phyloP scores from a whole-genome alignment of 2,113 vertebrate genomes.

The Eulemur rufifrons region DNA sequence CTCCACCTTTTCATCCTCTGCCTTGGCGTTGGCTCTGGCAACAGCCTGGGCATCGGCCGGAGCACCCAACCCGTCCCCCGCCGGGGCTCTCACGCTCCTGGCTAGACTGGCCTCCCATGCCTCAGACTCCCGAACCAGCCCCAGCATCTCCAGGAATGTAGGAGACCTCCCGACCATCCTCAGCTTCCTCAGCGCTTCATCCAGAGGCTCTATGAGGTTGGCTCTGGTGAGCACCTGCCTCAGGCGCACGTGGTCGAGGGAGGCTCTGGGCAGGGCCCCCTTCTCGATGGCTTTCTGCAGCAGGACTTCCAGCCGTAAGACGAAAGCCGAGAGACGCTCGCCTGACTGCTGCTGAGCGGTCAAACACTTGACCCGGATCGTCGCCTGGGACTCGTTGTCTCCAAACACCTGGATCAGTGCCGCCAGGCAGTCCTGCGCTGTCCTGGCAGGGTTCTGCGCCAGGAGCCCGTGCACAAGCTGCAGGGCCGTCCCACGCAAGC shows the following conservation, averaged over 20 bases:
- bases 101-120: background rate
- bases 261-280: background rate
- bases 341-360: background rate
- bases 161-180: background rate
- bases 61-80: background rate
- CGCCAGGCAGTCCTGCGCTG: background rate
- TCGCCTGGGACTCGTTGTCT: background rate
- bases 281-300: conserved; percentile 18
- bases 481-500: background rate
- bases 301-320: conserved; percentile 4
- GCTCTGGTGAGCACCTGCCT: conserved; percentile 36
- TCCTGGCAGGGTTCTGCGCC: background rate
- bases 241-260: background rate
- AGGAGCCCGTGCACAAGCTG: background rate
- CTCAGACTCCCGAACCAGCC: background rate
- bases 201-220: background rate
- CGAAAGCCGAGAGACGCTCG: background rate
- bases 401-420: conserved; percentile 32
- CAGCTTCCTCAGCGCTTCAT: background rate
- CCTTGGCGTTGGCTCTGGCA: background rate
- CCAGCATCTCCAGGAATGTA: conserved; percentile 31
- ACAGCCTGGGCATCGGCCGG: background rate
- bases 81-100: background rate
- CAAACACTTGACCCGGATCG: background rate
- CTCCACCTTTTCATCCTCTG: background rate